These are phyloP conservation scores for Pyrocephalus nanus DNA, from an alignment of 2,797 vertebrate genomes.

Conservation along the genomic window DNA sequence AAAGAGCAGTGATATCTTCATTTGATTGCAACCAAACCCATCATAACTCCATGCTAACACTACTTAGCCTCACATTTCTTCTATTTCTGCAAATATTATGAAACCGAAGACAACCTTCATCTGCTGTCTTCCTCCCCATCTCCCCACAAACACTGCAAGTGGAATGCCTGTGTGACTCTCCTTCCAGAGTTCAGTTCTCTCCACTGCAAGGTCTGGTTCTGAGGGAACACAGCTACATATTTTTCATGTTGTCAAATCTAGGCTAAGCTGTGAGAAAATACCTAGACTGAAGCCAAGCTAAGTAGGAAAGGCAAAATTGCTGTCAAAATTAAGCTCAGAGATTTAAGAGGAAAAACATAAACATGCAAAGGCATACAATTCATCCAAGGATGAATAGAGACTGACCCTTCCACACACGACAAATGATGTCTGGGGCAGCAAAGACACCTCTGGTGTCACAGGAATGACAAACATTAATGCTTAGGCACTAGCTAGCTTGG, in stretches of 20 bases:
- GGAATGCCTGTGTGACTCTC: neutral
- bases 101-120: neutral
- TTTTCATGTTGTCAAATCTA: neutral
- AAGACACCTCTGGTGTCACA: neutral
- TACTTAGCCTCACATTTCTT: neutral
- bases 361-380: neutral
- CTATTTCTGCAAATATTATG: neutral
- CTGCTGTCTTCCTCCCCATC: neutral
- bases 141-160: neutral
- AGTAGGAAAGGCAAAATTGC: neutral
- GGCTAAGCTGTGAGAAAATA: neutral
- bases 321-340: neutral
- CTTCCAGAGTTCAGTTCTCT: neutral
- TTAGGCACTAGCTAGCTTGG: neutral
- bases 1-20: neutral
- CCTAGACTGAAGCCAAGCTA: neutral
- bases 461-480: neutral
- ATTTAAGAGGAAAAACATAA: neutral
- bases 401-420: fast-evolving
- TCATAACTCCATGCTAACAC: fast-evolving
- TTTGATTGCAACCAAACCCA: neutral
- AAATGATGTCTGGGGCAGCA: neutral
- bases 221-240: fast-evolving
- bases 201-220: neutral
- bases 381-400: neutral